A percentile compares a stretch with the other conserved stretches of the same genome.
phyloP scores from a whole-genome alignment of 30 jellyfish, hydroid and myxozoan species.

The Rhopilema esculentum region DNA sequence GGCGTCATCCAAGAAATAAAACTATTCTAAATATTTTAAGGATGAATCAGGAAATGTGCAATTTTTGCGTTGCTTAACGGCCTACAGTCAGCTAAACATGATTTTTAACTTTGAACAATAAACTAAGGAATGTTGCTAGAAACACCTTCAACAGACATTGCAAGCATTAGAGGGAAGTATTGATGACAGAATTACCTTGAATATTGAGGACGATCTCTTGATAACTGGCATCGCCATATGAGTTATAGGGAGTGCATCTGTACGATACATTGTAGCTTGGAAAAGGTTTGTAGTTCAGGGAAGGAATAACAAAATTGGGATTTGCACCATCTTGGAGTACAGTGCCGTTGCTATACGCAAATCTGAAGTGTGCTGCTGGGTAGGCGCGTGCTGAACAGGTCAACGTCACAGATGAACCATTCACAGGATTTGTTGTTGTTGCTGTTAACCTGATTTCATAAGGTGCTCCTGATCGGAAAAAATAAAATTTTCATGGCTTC shows the following conservation, averaged over 20 bases:
- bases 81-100: too few species aligned
- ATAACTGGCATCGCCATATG: not conserved
- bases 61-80: too few species aligned
- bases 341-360: not conserved
- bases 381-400: not conserved
- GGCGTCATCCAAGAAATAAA: too few species aligned
- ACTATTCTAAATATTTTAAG: too few species aligned
- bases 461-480: not conserved
- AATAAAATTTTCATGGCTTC: too few species aligned
- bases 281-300: not conserved
- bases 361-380: not conserved
- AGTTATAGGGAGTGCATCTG: not conserved
- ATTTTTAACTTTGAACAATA: too few species aligned
- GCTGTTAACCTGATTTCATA: not conserved
- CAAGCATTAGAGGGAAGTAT: too few species aligned
- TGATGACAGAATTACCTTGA: not conserved
- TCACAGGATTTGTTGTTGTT: not conserved
- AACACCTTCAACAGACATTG: too few species aligned
- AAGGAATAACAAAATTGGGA: not conserved
- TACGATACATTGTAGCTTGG: not conserved
- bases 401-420: not conserved
- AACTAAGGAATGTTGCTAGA: too few species aligned
- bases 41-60: too few species aligned
- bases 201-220: not conserved
- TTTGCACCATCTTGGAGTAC: not conserved